Conservation (phyloP, 2,888 invertebrate species). For the Cosmorhoe ocellata region DNA sequence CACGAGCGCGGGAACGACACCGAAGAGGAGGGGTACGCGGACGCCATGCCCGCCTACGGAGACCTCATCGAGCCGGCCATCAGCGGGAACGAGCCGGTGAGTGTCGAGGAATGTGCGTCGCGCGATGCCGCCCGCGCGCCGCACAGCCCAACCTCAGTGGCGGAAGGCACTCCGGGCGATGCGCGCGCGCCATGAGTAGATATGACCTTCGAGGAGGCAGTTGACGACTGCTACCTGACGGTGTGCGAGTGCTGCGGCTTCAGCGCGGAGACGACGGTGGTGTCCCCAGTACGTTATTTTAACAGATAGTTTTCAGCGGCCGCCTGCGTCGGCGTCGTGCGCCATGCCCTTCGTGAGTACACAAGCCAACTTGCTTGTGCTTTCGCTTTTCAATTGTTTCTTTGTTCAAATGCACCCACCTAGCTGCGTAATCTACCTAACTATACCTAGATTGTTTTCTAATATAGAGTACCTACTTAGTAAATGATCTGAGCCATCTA, state of each 20-base stretch:
- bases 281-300: constrained; percentile 78
- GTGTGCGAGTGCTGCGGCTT: constrained; percentile 82
- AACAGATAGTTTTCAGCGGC: constrained; percentile 73
- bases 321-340: constrained; percentile 41
- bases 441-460: neutral
- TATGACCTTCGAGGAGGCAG: constrained; percentile 77
- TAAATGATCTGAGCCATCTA: neutral
- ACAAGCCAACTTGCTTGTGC: constrained; percentile 57
- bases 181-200: constrained; percentile 78
- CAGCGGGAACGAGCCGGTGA: constrained; percentile 63
- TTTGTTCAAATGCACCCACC: constrained; percentile 27
- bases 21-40: constrained; percentile 73
- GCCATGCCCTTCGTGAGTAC: constrained; percentile 79
- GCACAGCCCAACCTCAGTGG: constrained; percentile 52
- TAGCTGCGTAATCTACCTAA: neutral
- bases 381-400: constrained; percentile 43
- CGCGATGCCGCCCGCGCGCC: constrained; percentile 13
- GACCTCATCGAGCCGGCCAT: constrained; percentile 75
- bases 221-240: constrained; percentile 74
- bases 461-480: neutral
- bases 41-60: constrained; percentile 79
- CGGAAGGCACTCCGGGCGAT: constrained; percentile 62
- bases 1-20: constrained; percentile 69
- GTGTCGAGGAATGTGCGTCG: constrained; percentile 45
- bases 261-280: constrained; percentile 76